A percentile compares a stretch with the other conserved stretches of the same genome.
Evolutionary conservation across 2,888 invertebrate genomes (phyloP).

Genomic region (Leuctra nigra): DNA sequence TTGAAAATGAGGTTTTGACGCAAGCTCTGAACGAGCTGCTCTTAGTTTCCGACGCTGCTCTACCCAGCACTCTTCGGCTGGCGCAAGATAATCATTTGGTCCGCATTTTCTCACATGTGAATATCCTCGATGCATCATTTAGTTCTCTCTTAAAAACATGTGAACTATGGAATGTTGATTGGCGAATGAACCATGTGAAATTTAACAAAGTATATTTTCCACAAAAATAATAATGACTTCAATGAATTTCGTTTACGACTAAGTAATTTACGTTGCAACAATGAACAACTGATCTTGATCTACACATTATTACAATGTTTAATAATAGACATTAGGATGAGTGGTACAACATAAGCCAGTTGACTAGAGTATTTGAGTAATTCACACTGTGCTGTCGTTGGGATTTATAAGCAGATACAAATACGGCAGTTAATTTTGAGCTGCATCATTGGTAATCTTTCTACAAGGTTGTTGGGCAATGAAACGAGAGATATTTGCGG

Average conservation of each 20-base stretch:
- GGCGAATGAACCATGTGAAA: slow-evolving; percentile 19
- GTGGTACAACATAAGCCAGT: neutral
- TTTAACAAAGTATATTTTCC: slow-evolving; percentile 13
- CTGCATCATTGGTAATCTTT: no score
- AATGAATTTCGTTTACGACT: no score
- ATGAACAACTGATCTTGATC: no score
- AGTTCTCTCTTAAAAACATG: slow-evolving; percentile 19
- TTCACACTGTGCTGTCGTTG: neutral
- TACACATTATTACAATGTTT: no score
- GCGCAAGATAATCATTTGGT: slow-evolving; percentile 26
- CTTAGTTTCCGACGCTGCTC: no score
- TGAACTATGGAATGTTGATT: slow-evolving; percentile 29
- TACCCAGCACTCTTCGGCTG: slow-evolving; percentile 20
- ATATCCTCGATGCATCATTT: slow-evolving; percentile 26
- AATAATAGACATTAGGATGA: no score
- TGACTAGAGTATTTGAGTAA: slow-evolving; percentile 2
- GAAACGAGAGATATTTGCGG: no score
- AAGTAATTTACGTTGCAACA: no score
- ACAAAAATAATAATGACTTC: neutral
- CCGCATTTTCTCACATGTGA: slow-evolving; percentile 29
- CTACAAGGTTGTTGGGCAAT: no score
- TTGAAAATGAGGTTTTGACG: no score
- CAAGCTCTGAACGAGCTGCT: slow-evolving; percentile 13
- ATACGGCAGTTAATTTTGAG: no score
- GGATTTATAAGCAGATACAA: no score